Conservation (phyloP, 1,140 invertebrate genomes). For the Bicyclus anynana region DNA sequence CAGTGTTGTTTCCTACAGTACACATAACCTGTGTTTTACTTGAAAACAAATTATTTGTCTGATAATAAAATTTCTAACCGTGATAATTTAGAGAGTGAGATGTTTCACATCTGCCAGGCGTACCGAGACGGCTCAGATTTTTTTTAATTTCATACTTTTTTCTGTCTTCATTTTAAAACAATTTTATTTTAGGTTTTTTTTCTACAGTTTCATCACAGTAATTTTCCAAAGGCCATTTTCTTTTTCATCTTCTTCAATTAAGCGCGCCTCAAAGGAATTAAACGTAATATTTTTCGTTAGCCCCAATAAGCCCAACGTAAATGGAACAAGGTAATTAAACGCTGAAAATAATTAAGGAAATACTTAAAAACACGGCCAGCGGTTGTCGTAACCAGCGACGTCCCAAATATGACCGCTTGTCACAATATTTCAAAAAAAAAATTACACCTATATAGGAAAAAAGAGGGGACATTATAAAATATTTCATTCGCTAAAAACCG, state of each 20-base stretch:
- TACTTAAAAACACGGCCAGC: background rate
- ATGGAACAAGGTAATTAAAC: slow-evolving; percentile 7
- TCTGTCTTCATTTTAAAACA: too few species aligned
- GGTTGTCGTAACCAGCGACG: slow-evolving; percentile 7
- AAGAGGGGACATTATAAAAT: slow-evolving; percentile 28
- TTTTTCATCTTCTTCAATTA: background rate
- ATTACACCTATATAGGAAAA: slow-evolving; percentile 8
- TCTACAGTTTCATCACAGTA: background rate
- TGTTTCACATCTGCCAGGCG: too few species aligned
- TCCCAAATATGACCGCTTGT: slow-evolving; percentile 14
- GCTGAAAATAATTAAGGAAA: slow-evolving; percentile 13
- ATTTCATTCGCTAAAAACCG: slow-evolving; percentile 41
- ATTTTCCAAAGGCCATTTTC: background rate
- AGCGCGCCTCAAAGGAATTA: background rate
- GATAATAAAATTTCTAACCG: too few species aligned
- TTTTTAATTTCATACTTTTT: too few species aligned
- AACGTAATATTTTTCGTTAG: background rate
- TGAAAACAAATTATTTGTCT: too few species aligned
- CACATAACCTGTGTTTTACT: too few species aligned
- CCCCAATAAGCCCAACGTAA: slow-evolving; percentile 2
- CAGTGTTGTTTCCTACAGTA: too few species aligned
- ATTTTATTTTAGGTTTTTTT: too few species aligned
- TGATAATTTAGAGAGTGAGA: too few species aligned
- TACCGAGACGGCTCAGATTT: too few species aligned
- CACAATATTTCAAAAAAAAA: slow-evolving; percentile 17